Evolutionary conservation across 2,797 vertebrate genomes (phyloP).

Genomic region (Argyrosomus regius): DNA sequence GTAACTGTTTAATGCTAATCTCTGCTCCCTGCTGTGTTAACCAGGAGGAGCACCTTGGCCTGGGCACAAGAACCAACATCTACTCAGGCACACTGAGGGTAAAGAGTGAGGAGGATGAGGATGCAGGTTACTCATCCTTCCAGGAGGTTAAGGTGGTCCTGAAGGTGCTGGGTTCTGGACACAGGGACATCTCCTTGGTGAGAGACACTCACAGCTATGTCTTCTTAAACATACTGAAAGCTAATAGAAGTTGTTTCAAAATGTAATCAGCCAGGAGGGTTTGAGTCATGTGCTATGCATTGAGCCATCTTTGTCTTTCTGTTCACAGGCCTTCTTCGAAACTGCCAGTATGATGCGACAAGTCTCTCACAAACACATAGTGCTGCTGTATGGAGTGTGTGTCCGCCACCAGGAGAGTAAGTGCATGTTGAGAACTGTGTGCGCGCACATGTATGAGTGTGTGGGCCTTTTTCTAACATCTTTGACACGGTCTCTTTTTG

Average conservation of each 20-base stretch:
- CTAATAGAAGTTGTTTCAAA: background rate
- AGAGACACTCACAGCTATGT: constrained; percentile 62
- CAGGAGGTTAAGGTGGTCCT: constrained; percentile 95
- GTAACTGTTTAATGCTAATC: background rate
- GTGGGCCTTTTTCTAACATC: background rate
- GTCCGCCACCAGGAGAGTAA: constrained; percentile 96
- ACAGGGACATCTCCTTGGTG: constrained; percentile 97
- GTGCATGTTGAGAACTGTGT: constrained; percentile 66
- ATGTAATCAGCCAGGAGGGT: background rate
- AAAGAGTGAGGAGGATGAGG: constrained; percentile 89
- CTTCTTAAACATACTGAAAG: background rate
- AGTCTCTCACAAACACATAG: constrained; percentile 97
- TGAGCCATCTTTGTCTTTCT: constrained; percentile 21
- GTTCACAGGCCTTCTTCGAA: constrained; percentile 94
- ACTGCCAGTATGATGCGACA: constrained; percentile 98
- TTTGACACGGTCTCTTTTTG: constrained; percentile 11
- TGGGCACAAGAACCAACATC: constrained; percentile 94
- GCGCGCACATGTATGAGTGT: background rate
- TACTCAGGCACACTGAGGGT: constrained; percentile 91
- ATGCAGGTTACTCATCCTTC: constrained; percentile 83
- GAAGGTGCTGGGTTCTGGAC: constrained; percentile 95
- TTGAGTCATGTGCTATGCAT: background rate
- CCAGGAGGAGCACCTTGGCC: constrained; percentile 94
- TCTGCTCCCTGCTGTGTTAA: constrained; percentile 9
- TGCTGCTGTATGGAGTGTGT: constrained; percentile 95